Base-by-base conservation (phyloP, 2,888 invertebrate genomes). In the Himalopsyche kuldschensis region DNA sequence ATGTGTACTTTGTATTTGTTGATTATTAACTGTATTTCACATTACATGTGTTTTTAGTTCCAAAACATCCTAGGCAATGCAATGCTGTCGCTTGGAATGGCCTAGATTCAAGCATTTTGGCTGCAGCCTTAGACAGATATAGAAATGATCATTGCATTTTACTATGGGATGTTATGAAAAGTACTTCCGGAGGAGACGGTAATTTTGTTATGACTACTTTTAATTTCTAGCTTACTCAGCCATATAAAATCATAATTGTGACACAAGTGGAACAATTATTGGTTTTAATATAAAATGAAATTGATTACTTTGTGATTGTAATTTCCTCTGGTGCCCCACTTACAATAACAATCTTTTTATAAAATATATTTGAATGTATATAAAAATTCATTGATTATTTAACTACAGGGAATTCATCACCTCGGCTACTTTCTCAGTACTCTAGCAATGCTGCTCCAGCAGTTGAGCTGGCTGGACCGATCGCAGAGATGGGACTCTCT, bases 71-170 rank as follows among this genome's bases (percentile, higher is more conserved):
- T 15, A 92, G 98, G 10, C 95, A 96, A 86, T 98, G 98, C 89
- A 96, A 97, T 87, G 94, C 95, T 0, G 93, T 99, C 17, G 94
- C 96, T 41, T 98, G 98, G 98, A 97, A 96, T 89, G 95, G 95
- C 41, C 90, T 93, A 15, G 97, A 98, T 87, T 93, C 93, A 30
- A 95, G 97, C 89, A 91, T 97, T 87, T 90, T 98, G 84, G 97
- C 96, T 0, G 96, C 95, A 81, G 98, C 97, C 0, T 92, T 98
- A 87, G 98, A 98, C 88, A 97, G 97, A 89, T 95, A 97, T 89
- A 93, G 97, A 86, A 95, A 96, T 48, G 98, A 98, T 89, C 95
- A 95, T 89, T 97, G 97, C 84, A 94, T 98, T 63, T 92, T 97
- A 8, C 92, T 98, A 77, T 99, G 98, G 98, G 98, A 99, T 89